Base-by-base conservation (phyloP, 2,113 vertebrate genomes). In the Syngnathus typhle region DNA sequence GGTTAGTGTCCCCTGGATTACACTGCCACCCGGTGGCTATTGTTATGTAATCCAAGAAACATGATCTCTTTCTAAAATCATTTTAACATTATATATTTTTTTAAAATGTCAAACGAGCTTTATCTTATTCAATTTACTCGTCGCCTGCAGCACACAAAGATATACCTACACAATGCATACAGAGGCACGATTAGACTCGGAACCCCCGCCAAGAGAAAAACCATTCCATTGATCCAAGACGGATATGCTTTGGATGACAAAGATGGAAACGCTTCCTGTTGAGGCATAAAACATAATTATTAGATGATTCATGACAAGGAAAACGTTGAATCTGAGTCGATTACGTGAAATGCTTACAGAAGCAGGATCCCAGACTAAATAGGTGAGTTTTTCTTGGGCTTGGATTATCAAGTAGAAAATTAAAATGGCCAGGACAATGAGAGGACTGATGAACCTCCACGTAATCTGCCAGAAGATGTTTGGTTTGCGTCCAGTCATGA, bases 381-480 rank as follows among this genome's bases (percentile, higher is more conserved):
- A 96, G 0, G 71, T 79, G 55, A 93, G 88, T 62, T 91, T 75
- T 69, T 93, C n/a, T 0, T 76, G 92, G 65, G 93, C 89, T 75
- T 92, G 86, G 55, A 92, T 91, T 67, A 94, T 91, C 41, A 98
- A 88, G 84, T 93, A 98, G 84, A 95, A 95, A 0, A 98, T 3
- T 70, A 98, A 91, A 72, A 98, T 96, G 44, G 93, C 85, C 75
- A 98, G 62, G 91, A 98, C 91, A 52, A 98, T 90, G 8, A 95
- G 68, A 0, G 96, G 96, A 62, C 96, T 97, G 76, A 94, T 1
- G 44, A 94, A 60, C 61, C 95, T 88, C 94, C 94, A 96, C 0
- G 89, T 91, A 18, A 80, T 7, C 80, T 98, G 96, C 96, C 96
- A 98, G 91, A 95, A 96, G 71, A 97, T 87, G 68, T 90, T 92